phyloP scores from a whole-genome alignment of 2,113 vertebrate genomes.

The Lepidothrix coronata region DNA sequence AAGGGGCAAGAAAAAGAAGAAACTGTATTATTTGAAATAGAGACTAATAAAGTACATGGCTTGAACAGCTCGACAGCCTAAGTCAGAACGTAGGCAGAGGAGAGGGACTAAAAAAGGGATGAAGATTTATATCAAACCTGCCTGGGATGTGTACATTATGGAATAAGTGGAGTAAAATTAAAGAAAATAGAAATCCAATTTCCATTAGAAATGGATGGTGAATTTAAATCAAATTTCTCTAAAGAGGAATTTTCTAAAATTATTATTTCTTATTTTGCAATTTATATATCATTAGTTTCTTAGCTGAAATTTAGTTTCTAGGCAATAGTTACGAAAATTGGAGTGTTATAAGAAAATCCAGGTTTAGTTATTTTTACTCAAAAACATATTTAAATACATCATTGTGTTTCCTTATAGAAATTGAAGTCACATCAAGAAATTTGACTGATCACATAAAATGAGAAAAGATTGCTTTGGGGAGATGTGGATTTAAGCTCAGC shows the following conservation, averaged over 20 bases:
- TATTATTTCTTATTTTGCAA: neutral
- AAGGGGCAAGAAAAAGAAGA: neutral
- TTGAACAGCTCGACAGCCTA: neutral
- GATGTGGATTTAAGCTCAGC: neutral
- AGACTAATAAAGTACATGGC: neutral
- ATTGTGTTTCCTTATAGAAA: neutral
- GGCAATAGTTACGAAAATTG: neutral
- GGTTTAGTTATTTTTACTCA: neutral
- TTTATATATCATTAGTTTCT: neutral
- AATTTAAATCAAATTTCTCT: neutral
- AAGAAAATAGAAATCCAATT: conserved; percentile 6
- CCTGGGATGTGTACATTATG: neutral
- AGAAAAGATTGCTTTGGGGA: neutral
- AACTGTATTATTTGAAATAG: neutral
- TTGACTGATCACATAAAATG: neutral
- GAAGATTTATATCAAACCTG: neutral
- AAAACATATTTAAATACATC: neutral
- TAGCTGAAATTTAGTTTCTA: neutral
- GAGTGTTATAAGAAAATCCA: neutral
- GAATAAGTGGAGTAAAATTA: neutral
- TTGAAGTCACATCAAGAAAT: neutral
- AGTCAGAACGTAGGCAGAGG: neutral
- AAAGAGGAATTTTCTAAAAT: neutral
- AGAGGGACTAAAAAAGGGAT: neutral
- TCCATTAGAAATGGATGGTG: neutral